These are phyloP conservation scores for Ptilorrhoa leucosticta DNA, from an alignment of 2,113 vertebrate species.

Conservation along the genomic window DNA sequence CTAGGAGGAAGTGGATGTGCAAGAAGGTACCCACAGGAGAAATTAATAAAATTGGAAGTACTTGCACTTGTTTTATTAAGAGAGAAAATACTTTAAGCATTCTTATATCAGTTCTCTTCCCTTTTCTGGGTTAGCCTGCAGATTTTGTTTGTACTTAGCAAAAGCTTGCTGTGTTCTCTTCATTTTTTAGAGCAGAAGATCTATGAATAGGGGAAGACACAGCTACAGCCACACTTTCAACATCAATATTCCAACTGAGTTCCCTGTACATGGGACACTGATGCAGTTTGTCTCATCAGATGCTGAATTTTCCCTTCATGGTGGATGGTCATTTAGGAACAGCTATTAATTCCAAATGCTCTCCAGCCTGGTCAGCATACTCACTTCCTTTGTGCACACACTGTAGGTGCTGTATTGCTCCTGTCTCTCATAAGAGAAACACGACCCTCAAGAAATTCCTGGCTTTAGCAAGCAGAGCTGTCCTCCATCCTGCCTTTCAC, in stretches of 20 bases:
- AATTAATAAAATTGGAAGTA: not conserved
- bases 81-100: not conserved
- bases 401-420: not conserved
- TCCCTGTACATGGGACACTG: not conserved
- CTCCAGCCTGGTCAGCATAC: not conserved
- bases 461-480: not conserved
- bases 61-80: not conserved
- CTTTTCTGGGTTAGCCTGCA: not conserved
- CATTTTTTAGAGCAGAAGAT: not conserved
- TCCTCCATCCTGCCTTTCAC: not conserved
- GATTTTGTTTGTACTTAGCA: not conserved
- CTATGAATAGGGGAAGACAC: not conserved
- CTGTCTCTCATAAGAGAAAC: not conserved
- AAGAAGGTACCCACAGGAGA: not conserved
- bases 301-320: not conserved
- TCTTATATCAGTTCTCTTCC: not conserved
- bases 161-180: not conserved
- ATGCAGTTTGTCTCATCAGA: not conserved
- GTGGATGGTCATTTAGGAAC: not conserved
- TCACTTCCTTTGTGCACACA: not conserved
- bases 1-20: not conserved
- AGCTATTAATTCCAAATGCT: not conserved
- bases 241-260: fast-evolving
- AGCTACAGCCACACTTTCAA: not conserved
- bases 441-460: not conserved